Conservation (phyloP, 53 echinoderm and acorn worm genomes). For the Temnopleurus reevesii region DNA sequence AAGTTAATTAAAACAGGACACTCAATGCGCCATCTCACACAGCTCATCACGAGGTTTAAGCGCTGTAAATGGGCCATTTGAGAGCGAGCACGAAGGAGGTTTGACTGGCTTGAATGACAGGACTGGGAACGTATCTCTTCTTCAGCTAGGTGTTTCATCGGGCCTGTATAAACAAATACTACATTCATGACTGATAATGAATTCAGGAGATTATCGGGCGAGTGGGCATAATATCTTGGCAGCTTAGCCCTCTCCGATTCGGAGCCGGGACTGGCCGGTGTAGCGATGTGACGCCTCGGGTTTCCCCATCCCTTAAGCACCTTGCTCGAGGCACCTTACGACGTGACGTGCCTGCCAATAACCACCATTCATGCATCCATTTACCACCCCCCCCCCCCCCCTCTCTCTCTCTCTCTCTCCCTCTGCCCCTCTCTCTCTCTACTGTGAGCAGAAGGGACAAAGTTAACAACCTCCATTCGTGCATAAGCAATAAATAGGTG, state of each 20-base stretch:
- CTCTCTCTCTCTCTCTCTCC: background rate
- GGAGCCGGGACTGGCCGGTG: background rate
- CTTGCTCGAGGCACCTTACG: background rate
- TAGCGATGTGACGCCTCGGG: constrained; percentile 42
- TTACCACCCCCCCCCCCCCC: background rate
- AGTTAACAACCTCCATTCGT: too few species aligned
- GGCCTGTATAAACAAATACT: constrained; percentile 57
- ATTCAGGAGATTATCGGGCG: constrained; percentile 47
- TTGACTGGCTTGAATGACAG: constrained; percentile 23
- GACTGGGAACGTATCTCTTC: background rate
- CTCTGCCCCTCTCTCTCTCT: constrained; percentile 1
- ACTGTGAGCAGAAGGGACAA: too few species aligned
- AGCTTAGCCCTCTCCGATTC: constrained; percentile 27
- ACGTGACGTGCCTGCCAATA: constrained; percentile 40
- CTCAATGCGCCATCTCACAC: constrained; percentile 18
- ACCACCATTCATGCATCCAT: background rate
- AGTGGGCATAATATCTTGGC: constrained; percentile 34
- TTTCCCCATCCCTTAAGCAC: constrained; percentile 44
- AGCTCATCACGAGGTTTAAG: constrained; percentile 20
- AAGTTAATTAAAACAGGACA: constrained; percentile 53
- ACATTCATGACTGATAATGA: constrained; percentile 60
- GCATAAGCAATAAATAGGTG: too few species aligned
- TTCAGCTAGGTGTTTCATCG: constrained; percentile 26
- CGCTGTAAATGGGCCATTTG: constrained; percentile 48
- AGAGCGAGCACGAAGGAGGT: constrained; percentile 8